A percentile compares a stretch with the other conserved stretches of the same genome.
phyloP scores from a whole-genome alignment of 2,888 invertebrate species.

The Iphiclides podalirius region DNA sequence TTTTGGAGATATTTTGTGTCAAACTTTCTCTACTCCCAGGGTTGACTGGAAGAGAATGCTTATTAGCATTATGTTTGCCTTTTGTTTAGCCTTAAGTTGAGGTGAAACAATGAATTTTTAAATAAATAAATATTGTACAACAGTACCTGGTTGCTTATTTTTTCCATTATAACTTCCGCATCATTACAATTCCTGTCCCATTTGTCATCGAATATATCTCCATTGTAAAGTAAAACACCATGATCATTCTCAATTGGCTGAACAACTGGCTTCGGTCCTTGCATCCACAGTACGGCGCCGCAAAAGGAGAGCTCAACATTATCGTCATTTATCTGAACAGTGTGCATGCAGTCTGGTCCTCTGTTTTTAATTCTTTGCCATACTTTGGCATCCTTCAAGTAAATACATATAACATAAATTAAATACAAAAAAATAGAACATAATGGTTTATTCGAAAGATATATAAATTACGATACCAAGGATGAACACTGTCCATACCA shows the following conservation, averaged over 20 bases:
- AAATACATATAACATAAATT: constrained; percentile 15
- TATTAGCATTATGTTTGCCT: too few species aligned
- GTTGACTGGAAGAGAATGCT: too few species aligned
- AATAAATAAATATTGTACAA: too few species aligned
- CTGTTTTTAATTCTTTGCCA: constrained; percentile 69
- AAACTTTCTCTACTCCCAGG: too few species aligned
- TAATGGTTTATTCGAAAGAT: too few species aligned
- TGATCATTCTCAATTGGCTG: constrained; percentile 85
- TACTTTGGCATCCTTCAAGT: constrained; percentile 54
- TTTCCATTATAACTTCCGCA: constrained; percentile 72
- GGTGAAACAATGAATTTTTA: too few species aligned
- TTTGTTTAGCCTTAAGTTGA: too few species aligned
- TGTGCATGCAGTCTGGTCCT: constrained; percentile 76
- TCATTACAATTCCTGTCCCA: constrained; percentile 66
- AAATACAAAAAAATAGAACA: neutral
- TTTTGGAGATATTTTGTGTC: too few species aligned
- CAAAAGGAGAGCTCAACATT: constrained; percentile 51
- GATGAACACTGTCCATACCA: constrained; percentile 28
- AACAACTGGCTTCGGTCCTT: constrained; percentile 81
- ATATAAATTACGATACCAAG: constrained; percentile 32
- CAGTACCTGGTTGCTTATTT: constrained; percentile 37
- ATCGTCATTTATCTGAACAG: constrained; percentile 37
- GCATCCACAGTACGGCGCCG: constrained; percentile 90
- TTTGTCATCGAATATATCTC: constrained; percentile 87
- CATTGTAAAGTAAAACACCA: constrained; percentile 91